Base-by-base conservation (phyloP, 2,888 invertebrate genomes). In the Lumbricus terrestris region DNA sequence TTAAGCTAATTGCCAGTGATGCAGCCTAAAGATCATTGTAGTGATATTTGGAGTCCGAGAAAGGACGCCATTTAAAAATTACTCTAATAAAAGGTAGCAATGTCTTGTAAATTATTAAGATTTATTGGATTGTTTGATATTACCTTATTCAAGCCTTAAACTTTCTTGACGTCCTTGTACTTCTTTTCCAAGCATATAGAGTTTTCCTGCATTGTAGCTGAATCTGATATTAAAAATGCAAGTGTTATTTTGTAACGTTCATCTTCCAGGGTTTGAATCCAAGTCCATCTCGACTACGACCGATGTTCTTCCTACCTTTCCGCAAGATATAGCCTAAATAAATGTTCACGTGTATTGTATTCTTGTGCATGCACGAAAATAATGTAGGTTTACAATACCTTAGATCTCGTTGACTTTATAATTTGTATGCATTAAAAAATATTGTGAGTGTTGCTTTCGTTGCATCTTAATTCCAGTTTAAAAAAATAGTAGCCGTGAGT, bases 231-330 rank as follows among this genome's bases (percentile, higher is more conserved):
- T n/a, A 69, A 6, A 11, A 8, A 69, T 11, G 11, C 29, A 11
- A 6, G 29, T 69, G 29, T 69, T 69, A 47, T 11, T 69, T n/a
- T 69, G 69, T 69, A n/a, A 69, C n/a, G 69, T 69, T n/a, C 69
- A 69, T 69, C 69, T 69, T 69, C n/a, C n/a, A n/a, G 69, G 69
- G 69, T 69, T 69, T n/a, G 69, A n/a, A 69, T 69, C 69, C n/a
- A 8, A n/a, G 69, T 40, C 15, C 40, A n/a, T 40, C 15, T 40
- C 40, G 6, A 40, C 8, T 40, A 40, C 8, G 40, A 40, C 40
- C 15, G 15, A 40, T 40, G 40, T 15, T n/a, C 47, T 16, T 2
- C 47, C 20, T 69, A n/a, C n/a, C n/a, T 69, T 69, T 5, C 69
- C 69, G 69, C 29, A 69, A 29, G 29, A 69, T 69, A 16, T 69